These are phyloP conservation scores for Antigone vipio DNA, from an alignment of 2,113 vertebrate species.

Conservation along the genomic window DNA sequence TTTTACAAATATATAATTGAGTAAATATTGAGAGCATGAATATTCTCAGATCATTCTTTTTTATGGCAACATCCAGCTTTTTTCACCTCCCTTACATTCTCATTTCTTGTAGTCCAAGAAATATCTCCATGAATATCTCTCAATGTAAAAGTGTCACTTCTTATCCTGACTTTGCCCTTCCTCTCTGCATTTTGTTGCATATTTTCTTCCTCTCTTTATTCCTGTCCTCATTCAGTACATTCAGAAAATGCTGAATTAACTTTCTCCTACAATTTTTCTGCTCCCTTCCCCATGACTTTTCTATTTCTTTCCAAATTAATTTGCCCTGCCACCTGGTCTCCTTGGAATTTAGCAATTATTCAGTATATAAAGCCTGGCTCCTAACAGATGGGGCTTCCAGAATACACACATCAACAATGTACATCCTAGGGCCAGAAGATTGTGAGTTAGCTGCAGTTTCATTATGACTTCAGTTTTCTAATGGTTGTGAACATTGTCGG, in stretches of 20 bases:
- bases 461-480: conserved; percentile 59
- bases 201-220: not conserved
- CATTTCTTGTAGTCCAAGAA: not conserved
- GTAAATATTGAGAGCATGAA: not conserved
- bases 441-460: conserved; percentile 46
- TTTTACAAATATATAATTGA: not conserved
- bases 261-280: conserved; percentile 1
- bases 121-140: not conserved
- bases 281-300: not conserved
- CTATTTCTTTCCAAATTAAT: conserved; percentile 61
- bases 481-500: conserved; percentile 40
- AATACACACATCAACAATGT: conserved; percentile 39
- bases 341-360: conserved; percentile 56
- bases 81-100: not conserved
- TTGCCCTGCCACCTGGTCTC: conserved; percentile 61
- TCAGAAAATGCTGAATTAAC: conserved; percentile 36
- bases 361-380: conserved; percentile 40
- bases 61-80: not conserved
- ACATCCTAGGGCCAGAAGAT: conserved; percentile 42
- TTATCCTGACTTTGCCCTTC: not conserved
- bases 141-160: not conserved
- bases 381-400: conserved; percentile 55
- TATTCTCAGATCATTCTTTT: not conserved
- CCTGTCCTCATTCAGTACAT: not conserved
- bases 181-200: not conserved